phyloP scores from a whole-genome alignment of 2,797 vertebrate species.

The Sarcophilus harrisii region DNA sequence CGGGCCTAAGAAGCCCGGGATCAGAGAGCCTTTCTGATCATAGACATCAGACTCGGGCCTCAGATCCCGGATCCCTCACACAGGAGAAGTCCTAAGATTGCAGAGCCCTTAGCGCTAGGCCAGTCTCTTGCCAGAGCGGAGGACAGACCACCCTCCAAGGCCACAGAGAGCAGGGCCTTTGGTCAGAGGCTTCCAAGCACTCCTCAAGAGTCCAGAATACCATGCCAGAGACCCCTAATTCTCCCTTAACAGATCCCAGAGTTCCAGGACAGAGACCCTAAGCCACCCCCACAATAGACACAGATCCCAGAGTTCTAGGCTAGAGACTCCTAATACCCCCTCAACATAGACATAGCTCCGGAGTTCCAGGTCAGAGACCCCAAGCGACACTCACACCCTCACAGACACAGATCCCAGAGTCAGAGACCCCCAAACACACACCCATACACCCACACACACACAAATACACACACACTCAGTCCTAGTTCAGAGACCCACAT shows the following conservation, averaged over 20 bases:
- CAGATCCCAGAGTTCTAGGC: background rate
- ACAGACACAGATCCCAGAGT: background rate
- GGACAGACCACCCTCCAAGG: background rate
- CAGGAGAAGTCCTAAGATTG: background rate
- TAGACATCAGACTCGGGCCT: background rate
- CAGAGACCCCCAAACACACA: background rate
- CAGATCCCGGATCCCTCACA: background rate
- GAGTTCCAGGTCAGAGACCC: no score
- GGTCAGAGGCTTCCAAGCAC: background rate
- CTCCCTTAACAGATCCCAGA: background rate
- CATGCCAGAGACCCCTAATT: background rate
- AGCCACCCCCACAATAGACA: background rate
- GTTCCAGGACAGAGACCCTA: background rate
- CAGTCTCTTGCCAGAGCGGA: background rate
- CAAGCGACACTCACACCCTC: background rate
- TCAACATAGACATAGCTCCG: background rate
- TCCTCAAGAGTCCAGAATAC: background rate
- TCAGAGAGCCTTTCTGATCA: background rate
- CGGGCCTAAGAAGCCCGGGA: background rate
- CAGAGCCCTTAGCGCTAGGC: background rate
- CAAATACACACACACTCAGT: background rate
- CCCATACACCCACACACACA: no score
- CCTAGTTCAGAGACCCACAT: background rate
- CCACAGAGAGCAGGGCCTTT: background rate
- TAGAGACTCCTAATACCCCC: background rate